Conservation (phyloP, 2,888 invertebrate species). For the Drosophila mimica region DNA sequence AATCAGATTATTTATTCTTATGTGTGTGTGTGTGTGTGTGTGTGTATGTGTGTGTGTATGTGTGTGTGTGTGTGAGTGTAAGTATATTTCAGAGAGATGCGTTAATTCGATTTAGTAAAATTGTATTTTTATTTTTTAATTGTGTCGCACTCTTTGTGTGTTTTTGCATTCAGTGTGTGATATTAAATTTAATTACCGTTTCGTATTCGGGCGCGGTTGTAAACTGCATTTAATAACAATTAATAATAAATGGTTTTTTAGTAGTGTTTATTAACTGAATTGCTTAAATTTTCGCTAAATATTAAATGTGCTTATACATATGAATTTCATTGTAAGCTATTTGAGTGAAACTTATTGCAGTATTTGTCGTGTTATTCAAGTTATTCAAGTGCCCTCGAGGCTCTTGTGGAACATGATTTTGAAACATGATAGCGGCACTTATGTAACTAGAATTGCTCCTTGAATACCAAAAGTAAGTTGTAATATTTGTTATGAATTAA, state of each 20-base stretch:
- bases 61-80: constrained; percentile 14
- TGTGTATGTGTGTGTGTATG: constrained; percentile 14
- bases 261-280: constrained; percentile 64
- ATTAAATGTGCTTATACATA: constrained; percentile 23
- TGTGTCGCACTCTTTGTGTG: constrained; percentile 16
- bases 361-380: constrained; percentile 15
- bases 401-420: background rate
- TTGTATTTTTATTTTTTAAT: constrained; percentile 14
- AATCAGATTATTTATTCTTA: constrained; percentile 63
- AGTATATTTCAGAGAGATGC: constrained; percentile 20
- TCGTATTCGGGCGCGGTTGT: constrained; percentile 85
- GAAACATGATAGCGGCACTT: constrained; percentile 13
- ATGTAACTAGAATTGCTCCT: constrained; percentile 3
- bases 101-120: constrained; percentile 44
- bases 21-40: constrained; percentile 5
- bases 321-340: constrained; percentile 29
- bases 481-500: background rate
- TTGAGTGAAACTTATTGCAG: constrained; percentile 19
- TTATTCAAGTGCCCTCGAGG: constrained; percentile 21
- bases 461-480: background rate
- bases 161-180: constrained; percentile 42
- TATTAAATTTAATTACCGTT: constrained; percentile 84
- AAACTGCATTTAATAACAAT: constrained; percentile 82
- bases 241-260: constrained; percentile 74
- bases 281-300: constrained; percentile 43